phyloP scores from a whole-genome alignment of 2,113 vertebrate genomes.

The Lutjanus erythropterus region DNA sequence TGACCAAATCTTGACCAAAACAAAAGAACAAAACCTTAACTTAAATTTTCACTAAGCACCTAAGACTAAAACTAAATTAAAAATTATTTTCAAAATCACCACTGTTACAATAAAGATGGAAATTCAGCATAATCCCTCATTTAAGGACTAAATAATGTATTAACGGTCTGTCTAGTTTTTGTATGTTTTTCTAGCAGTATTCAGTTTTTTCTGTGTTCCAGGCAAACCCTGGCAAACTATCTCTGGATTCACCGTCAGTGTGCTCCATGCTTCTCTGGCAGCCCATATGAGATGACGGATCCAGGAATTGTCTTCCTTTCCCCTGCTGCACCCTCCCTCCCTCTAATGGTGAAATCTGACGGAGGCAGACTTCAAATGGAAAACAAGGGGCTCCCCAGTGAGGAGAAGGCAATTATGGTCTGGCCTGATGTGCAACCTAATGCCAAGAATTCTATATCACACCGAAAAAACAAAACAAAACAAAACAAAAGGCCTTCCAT shows the following conservation, averaged over 20 bases:
- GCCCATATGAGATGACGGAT: constrained; percentile 44
- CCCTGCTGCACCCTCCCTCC: constrained; percentile 18
- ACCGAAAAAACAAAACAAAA: constrained; percentile 7
- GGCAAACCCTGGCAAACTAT: constrained; percentile 33
- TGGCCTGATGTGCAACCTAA: constrained; percentile 69
- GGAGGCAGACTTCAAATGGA: constrained; percentile 71
- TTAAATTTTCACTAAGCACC: too few relatives aligned
- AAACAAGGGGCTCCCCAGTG: constrained; percentile 72
- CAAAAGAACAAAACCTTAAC: too few relatives aligned
- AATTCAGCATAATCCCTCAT: not conserved
- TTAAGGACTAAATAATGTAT: not conserved
- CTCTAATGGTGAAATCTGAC: constrained; percentile 70
- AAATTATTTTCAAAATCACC: too few relatives aligned
- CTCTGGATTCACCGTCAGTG: constrained; percentile 41
- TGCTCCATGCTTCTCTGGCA: constrained; percentile 47
- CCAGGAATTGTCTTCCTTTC: constrained; percentile 64
- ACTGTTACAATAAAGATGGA: not conserved
- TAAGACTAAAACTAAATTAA: too few relatives aligned
- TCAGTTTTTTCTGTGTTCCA: constrained; percentile 8
- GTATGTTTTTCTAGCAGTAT: not conserved
- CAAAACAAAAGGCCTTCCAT: constrained; percentile 44
- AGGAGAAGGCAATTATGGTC: constrained; percentile 71
- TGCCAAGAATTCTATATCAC: constrained; percentile 60
- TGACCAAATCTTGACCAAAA: too few relatives aligned
- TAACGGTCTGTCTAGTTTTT: not conserved